Conservation (phyloP, 2,113 vertebrate genomes). For the Herpetotheres cachinnans region DNA sequence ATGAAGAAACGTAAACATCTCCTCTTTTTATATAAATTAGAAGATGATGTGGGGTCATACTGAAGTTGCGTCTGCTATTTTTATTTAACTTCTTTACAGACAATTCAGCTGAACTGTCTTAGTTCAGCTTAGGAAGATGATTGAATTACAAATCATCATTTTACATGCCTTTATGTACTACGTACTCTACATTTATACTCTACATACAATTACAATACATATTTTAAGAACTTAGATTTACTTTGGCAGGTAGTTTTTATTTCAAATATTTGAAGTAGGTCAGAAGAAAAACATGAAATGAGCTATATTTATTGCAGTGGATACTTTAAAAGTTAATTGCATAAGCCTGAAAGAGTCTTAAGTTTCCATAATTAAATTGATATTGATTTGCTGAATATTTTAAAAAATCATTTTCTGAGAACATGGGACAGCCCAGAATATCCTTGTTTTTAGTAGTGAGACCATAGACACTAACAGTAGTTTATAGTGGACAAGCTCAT, state of each 20-base stretch:
- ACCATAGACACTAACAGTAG: not conserved
- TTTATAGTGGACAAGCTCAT: not conserved
- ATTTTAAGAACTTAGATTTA: conserved; percentile 9
- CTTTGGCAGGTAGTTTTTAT: conserved; percentile 1
- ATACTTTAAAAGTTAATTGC: not conserved
- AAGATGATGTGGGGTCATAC: not conserved
- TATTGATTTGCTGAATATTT: conserved; percentile 21
- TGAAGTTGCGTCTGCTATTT: not conserved
- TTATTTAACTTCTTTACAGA: not conserved
- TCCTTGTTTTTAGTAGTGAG: not conserved
- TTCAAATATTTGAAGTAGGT: conserved; percentile 27
- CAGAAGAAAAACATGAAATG: not conserved
- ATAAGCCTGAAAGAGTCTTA: not conserved
- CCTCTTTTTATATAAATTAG: conserved; percentile 3
- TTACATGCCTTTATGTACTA: too few species aligned
- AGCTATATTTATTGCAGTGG: not conserved
- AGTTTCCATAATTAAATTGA: conserved; percentile 2
- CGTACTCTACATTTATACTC: too few species aligned
- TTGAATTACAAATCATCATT: too few species aligned
- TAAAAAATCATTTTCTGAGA: conserved; percentile 8
- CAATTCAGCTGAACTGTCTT: not conserved
- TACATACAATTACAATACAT: not conserved
- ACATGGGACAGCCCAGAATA: not conserved
- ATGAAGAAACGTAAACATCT: conserved; percentile 29
- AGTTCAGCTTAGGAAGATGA: not conserved